Conservation (phyloP, 2,797 vertebrate genomes). For the Pseudochaenichthys georgianus region DNA sequence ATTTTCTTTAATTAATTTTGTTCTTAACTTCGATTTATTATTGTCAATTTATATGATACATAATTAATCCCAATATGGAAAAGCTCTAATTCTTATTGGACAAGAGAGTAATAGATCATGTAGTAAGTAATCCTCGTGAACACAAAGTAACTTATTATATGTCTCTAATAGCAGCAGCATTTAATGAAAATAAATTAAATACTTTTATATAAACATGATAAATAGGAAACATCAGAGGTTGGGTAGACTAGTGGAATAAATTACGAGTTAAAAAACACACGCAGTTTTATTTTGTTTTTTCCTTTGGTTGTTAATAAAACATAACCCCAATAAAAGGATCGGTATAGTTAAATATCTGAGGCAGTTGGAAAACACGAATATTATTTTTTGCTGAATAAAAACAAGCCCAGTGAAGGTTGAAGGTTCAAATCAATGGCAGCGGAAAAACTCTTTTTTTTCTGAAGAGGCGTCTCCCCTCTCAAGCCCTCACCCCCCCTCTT, state of each 20-base stretch:
- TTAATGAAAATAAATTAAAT: background rate
- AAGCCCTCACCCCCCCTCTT: constrained; percentile 57
- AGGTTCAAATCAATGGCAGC: constrained; percentile 45
- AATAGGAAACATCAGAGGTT: background rate
- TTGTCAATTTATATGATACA: background rate
- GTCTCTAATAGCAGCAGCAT: background rate
- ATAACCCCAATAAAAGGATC: background rate
- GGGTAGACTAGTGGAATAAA: constrained; percentile 8
- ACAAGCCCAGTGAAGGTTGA: constrained; percentile 48
- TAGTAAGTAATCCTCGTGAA: background rate
- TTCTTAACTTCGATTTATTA: background rate
- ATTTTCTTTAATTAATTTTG: background rate
- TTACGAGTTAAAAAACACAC: background rate
- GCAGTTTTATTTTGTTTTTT: constrained; percentile 7
- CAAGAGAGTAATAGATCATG: background rate
- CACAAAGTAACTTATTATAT: background rate
- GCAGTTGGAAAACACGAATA: constrained; percentile 31
- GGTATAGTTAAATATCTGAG: constrained; percentile 1
- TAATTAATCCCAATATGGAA: background rate
- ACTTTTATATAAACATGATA: background rate
- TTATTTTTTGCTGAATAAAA: constrained; percentile 57
- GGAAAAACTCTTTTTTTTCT: constrained; percentile 44
- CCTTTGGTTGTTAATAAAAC: background rate
- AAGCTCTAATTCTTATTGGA: background rate
- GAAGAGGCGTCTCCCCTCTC: constrained; percentile 65